Base-by-base conservation (phyloP, 2,797 vertebrate genomes). In the Acanthis flammea region DNA sequence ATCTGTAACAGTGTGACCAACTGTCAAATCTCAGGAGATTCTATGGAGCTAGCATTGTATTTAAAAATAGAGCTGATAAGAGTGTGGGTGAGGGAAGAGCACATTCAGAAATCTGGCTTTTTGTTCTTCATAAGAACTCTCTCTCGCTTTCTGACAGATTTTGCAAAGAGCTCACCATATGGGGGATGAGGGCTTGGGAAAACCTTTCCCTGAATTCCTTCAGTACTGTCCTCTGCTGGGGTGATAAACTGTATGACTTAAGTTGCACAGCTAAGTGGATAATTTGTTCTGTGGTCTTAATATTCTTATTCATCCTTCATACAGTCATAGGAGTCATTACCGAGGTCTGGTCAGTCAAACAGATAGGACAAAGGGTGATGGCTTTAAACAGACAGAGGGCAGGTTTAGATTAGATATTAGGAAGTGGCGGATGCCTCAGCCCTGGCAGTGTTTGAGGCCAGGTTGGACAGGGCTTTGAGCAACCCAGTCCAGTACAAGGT, bases 51-150 rank as follows among this genome's bases (percentile, higher is more conserved):
- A 35, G 68, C 47, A 94, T 81, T 76, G 65, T 68, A 31, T 41
- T 82, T 95, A 94, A 95, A 93, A 96, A 94, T 82, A 97, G 86
- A 95, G 65, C 35, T 80, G 85, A 65, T 76, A 91, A 84, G 76
- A 7, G 31, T 58, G 77, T 48, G 86, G 48, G 53, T 80, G 62
- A 53, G 22, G 45, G 44, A 91, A 80, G 21, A 77, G 31, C 47
- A 70, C 61, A 78, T 86, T 81, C 82, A 92, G 66, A 93, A 95
- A 91, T 66, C 65, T 88, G 65, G 6, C 42, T 91, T 87, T 83
- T 67, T 92, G 17, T 71, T 90, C 75, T 70, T 81, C 5, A 8
- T n/a, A 75, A 95, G 42, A 5, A 12, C 50, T 11, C 37, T 78
- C 33, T 9, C 47, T 22, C 44, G 24, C 42, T 53, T 33, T 71